These are phyloP conservation scores for Trachemys scripta DNA, from an alignment of 2,113 vertebrate species.

Conservation along the genomic window DNA sequence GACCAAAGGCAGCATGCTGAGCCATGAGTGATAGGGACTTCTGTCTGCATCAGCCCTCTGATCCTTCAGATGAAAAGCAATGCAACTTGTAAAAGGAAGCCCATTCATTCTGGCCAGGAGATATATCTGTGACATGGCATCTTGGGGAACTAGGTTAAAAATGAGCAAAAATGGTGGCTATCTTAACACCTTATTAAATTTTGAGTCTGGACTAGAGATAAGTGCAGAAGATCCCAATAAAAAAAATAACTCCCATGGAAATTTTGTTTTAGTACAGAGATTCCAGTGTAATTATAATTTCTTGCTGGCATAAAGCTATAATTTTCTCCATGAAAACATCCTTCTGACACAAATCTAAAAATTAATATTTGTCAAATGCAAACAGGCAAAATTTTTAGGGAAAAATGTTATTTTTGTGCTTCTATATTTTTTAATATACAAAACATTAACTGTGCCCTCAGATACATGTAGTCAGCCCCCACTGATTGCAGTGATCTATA, in stretches of 20 bases:
- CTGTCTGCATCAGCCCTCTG: neutral
- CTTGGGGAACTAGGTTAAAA: neutral
- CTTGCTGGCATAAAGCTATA: neutral
- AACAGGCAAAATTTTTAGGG: neutral
- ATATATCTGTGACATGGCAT: neutral
- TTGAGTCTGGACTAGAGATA: neutral
- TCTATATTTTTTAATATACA: neutral
- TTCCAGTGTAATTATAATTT: neutral
- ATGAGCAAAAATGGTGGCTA: neutral
- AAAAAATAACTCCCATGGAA: neutral
- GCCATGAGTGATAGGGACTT: neutral
- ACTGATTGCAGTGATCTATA: neutral
- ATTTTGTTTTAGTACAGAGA: neutral
- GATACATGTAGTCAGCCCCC: neutral
- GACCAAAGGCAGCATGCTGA: neutral
- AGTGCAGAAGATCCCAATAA: neutral
- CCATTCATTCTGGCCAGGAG: neutral
- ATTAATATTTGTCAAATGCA: neutral
- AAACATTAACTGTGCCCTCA: neutral
- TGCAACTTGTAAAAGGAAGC: neutral
- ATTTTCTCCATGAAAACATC: neutral
- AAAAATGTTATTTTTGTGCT: neutral
- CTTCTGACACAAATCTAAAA: neutral
- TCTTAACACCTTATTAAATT: neutral
- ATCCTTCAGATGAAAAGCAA: neutral